These are phyloP conservation scores for Platichthys stellatus DNA, from an alignment of 2,113 vertebrate genomes.

Conservation along the genomic window DNA sequence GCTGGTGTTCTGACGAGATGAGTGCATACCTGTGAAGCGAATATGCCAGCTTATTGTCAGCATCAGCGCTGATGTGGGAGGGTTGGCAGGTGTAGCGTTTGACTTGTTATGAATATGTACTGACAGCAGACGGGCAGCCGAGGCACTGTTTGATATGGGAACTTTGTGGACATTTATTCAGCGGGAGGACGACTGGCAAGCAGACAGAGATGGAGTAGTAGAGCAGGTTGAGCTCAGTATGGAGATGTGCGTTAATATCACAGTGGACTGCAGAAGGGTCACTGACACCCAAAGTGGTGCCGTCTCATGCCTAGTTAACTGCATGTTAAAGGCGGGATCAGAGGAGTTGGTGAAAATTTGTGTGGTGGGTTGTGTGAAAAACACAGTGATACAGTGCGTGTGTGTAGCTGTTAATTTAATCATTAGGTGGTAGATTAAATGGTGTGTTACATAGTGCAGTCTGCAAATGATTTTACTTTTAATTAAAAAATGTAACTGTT, in stretches of 20 bases:
- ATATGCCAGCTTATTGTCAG: conserved; percentile 34
- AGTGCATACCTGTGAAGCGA: conserved; percentile 13
- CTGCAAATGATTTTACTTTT: too few species aligned
- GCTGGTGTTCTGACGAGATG: conserved; percentile 33
- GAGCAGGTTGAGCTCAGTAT: conserved; percentile 1
- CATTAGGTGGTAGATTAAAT: too few species aligned
- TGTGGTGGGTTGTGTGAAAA: background rate
- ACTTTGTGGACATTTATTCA: conserved; percentile 27
- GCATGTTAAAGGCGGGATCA: background rate
- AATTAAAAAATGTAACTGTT: too few species aligned
- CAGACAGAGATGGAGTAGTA: background rate
- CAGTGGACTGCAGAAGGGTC: conserved; percentile 10
- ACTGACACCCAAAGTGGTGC: background rate
- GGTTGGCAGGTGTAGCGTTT: conserved; percentile 9
- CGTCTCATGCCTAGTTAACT: conserved; percentile 35
- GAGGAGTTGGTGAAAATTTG: background rate
- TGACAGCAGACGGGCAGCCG: conserved; percentile 41
- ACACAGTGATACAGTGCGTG: too few species aligned
- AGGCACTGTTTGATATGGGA: conserved; percentile 47
- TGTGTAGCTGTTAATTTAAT: too few species aligned
- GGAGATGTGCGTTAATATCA: conserved; percentile 21
- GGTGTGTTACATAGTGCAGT: too few species aligned
- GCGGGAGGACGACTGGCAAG: background rate
- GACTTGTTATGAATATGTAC: conserved; percentile 38
- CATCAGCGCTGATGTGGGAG: conserved; percentile 5